These are phyloP conservation scores for Thamnaconus septentrionalis DNA, from an alignment of 2,113 vertebrate species.

Conservation along the genomic window DNA sequence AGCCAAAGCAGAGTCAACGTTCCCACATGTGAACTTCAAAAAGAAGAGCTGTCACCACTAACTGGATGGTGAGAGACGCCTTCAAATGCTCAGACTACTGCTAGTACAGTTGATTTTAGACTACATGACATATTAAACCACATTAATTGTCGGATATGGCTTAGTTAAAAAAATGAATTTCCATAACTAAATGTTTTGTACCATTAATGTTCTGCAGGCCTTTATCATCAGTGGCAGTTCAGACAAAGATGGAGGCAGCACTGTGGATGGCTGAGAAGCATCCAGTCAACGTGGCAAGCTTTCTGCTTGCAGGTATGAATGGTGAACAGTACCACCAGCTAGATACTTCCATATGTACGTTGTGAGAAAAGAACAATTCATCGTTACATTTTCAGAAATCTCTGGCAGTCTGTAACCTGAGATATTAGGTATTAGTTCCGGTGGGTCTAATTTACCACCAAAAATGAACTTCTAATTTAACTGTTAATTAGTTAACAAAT, in stretches of 20 bases:
- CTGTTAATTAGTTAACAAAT: too few relatives aligned
- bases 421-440: too few relatives aligned
- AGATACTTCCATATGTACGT: neutral
- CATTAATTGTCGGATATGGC: too few relatives aligned
- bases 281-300: conserved; percentile 39
- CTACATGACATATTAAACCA: too few relatives aligned
- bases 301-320: conserved; percentile 70
- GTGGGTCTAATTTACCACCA: too few relatives aligned
- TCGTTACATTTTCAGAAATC: too few relatives aligned
- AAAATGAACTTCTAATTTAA: too few relatives aligned
- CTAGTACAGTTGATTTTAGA: neutral
- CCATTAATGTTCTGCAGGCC: conserved; percentile 32
- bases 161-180: too few relatives aligned
- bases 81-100: neutral
- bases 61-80: conserved; percentile 43
- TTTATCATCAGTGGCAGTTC: conserved; percentile 55
- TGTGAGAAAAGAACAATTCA: too few relatives aligned
- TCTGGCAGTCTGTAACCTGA: too few relatives aligned
- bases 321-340: neutral
- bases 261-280: conserved; percentile 76
- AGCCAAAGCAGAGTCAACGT: conserved; percentile 8
- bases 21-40: conserved; percentile 36
- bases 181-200: neutral
- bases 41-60: conserved; percentile 44
- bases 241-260: conserved; percentile 43